These are phyloP conservation scores for Acanthiza pusilla DNA, from an alignment of 2,797 vertebrate species.

Conservation along the genomic window DNA sequence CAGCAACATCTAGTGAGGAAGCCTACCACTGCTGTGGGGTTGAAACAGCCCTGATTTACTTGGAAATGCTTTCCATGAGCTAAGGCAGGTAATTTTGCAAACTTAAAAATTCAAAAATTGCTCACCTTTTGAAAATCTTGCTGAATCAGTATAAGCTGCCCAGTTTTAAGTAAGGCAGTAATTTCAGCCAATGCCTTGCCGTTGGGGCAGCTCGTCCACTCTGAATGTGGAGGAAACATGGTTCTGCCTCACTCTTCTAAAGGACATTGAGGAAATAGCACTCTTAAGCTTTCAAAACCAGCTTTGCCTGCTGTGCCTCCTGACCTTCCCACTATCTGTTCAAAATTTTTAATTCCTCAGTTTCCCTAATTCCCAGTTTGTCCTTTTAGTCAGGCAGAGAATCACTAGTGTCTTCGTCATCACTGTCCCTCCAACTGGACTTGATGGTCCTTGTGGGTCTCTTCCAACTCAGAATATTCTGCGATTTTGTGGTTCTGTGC, in stretches of 20 bases:
- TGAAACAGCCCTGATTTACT: rapidly evolving
- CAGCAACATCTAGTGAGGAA: background rate
- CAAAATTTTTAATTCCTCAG: background rate
- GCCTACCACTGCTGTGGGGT: rapidly evolving
- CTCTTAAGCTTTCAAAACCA: background rate
- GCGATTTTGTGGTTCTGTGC: background rate
- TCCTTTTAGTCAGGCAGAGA: background rate
- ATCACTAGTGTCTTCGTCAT: background rate
- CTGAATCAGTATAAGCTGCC: background rate
- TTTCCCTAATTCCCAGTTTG: background rate
- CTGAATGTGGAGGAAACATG: background rate
- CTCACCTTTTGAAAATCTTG: background rate
- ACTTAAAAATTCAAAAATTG: background rate
- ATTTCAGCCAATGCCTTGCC: background rate
- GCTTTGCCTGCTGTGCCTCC: background rate
- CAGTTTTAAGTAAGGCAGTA: background rate
- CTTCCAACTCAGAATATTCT: background rate
- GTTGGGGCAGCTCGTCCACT: background rate
- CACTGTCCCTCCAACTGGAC: rapidly evolving
- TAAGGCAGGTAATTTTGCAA: background rate
- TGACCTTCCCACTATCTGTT: background rate
- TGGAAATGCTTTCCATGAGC: background rate
- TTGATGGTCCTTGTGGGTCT: background rate
- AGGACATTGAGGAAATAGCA: background rate
- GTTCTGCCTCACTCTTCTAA: background rate